Base-by-base conservation (phyloP, 1,140 invertebrate genomes). In the Drosophila mauritiana region DNA sequence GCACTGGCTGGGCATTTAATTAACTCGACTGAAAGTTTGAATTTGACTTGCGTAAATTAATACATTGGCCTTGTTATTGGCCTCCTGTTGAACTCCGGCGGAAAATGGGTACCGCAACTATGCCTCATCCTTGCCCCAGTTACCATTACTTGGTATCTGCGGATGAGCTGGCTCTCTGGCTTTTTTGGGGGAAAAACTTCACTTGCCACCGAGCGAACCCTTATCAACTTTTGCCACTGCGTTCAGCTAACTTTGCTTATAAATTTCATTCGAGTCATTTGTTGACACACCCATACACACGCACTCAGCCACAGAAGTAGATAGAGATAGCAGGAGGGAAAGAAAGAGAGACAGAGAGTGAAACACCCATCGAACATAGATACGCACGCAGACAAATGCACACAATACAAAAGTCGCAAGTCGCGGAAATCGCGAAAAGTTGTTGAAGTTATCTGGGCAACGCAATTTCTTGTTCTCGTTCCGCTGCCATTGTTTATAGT, bases 251-350 rank as follows among this genome's bases (percentile, higher is more conserved):
- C 84, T 86, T 86, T 83, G 84, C 79, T 86, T 86, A 88, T 86
- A 86, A 86, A 88, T 86, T 86, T 88, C 79, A 88, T 86, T 86
- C 83, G 76, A 88, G 84, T 78, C 83, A 86, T 86, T 86, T 89
- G 83, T 79, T 86, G 84, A 83, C 70, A 79, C 70, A 68, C 58
- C 64, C 20, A 69, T 31, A 55, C n/a, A 39, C 48, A 58, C n/a
- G 46, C 36, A 31, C 34, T 49, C 52, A 49, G 13, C 8, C 10
- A 43, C 42, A 17, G 5, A 48, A 22, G n/a, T 2, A 27, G 22
- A 39, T 1, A 43, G 15, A 11, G 7, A 17, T 22, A 22, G 20
- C 20, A 22, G 20, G 6, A 43, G 7, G 7, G 7, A 43, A 3
- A 20, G 2, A 11, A 15, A 43, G 15, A 12, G 4, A 11, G 31